Conservation (phyloP, 2,797 vertebrate species). For the Philypnodon macrostomus region DNA sequence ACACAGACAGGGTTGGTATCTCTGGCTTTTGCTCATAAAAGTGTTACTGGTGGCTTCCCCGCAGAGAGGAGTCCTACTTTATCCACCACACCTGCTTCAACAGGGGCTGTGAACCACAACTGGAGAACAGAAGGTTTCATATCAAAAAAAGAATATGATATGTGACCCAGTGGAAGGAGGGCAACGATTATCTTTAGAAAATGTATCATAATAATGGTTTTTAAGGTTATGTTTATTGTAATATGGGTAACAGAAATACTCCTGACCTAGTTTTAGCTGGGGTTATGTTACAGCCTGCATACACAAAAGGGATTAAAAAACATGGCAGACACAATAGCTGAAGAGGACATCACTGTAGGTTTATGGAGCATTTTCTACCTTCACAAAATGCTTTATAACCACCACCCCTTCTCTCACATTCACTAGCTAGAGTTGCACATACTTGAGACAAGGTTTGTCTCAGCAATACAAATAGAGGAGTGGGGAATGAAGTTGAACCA, state of each 20-base stretch:
- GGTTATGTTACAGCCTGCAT: background rate
- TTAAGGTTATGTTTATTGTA: no score
- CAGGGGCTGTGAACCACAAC: background rate
- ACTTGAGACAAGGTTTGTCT: no score
- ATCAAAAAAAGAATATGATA: background rate
- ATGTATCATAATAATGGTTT: no score
- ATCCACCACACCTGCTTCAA: slow-evolving; percentile 4
- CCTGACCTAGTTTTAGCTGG: background rate
- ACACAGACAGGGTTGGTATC: background rate
- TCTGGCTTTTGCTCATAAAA: slow-evolving; percentile 2
- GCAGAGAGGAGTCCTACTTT: slow-evolving; percentile 11
- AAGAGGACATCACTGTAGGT: no score
- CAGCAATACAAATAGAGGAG: no score
- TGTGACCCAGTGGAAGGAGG: background rate
- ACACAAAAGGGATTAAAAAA: background rate
- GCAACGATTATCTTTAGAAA: background rate
- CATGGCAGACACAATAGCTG: no score
- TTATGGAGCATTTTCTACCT: no score
- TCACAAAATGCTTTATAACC: no score
- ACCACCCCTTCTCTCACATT: no score
- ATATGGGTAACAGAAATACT: background rate
- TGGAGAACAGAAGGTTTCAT: slow-evolving; percentile 1
- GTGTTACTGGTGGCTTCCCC: slow-evolving; percentile 5
- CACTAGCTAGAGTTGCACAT: no score
- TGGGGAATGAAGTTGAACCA: no score